These are phyloP conservation scores for Drosophila nr. medialis DNA, from an alignment of 2,888 invertebrate species.

Conservation along the genomic window DNA sequence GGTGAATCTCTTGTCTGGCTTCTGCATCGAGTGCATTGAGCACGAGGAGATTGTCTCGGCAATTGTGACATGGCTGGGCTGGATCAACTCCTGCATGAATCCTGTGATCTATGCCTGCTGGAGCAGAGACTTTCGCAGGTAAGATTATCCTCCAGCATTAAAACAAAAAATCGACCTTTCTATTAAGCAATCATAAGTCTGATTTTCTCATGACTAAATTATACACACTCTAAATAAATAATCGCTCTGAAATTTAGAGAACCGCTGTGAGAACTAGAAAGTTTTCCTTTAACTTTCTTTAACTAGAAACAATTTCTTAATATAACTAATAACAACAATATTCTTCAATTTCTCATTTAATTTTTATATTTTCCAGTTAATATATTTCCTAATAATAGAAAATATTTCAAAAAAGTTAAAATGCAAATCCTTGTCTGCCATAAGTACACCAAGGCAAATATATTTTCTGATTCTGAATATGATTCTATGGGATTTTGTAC, in stretches of 20 bases:
- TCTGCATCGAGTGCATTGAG: slow-evolving; percentile 94
- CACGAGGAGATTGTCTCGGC: slow-evolving; percentile 95
- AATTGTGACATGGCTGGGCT: slow-evolving; percentile 96
- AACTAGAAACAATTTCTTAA: not conserved
- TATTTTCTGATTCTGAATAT: not conserved
- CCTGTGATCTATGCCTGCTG: slow-evolving; percentile 99
- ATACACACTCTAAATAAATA: not conserved
- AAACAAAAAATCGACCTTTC: not conserved
- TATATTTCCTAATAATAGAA: not conserved
- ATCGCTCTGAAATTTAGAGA: not conserved
- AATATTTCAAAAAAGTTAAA: no score
- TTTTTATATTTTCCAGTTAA: not conserved
- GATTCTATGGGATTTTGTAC: not conserved
- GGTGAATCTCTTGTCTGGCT: slow-evolving; percentile 95
- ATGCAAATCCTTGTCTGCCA: no score
- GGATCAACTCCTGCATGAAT: slow-evolving; percentile 98
- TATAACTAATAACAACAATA: no score
- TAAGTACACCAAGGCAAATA: not conserved
- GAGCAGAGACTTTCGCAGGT: slow-evolving; percentile 98
- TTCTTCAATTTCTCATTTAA: no score
- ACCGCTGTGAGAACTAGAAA: not conserved
- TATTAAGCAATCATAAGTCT: not conserved
- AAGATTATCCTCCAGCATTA: slow-evolving; percentile 71
- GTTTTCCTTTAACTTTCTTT: not conserved
- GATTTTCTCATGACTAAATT: not conserved